Evolutionary conservation across 2,113 vertebrate species (phyloP).

Genomic region (Plecturocebus donacophilus): DNA sequence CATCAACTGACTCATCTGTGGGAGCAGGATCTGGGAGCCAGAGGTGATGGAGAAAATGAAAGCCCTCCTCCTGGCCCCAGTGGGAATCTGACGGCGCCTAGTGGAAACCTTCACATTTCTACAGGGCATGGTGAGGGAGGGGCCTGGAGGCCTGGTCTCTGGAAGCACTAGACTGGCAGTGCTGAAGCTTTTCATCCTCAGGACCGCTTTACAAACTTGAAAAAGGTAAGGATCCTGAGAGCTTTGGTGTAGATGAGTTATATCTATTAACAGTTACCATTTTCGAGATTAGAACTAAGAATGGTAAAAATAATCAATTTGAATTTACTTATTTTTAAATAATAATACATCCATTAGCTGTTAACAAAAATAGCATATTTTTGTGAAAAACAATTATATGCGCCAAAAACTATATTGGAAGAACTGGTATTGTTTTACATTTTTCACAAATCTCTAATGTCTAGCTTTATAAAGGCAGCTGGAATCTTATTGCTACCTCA

Average conservation of each 20-base stretch:
- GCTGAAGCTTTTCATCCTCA: not conserved
- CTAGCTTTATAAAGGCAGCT: not conserved
- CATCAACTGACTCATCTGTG: not conserved
- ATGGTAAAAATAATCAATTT: not conserved
- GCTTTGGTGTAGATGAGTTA: not conserved
- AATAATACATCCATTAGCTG: no score
- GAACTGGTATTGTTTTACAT: not conserved
- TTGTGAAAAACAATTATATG: not conserved
- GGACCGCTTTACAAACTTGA: not conserved
- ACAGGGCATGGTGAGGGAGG: rapidly evolving
- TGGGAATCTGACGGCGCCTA: no score
- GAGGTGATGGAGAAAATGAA: not conserved
- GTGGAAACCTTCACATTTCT: not conserved
- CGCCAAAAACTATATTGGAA: not conserved
- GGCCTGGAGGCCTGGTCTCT: not conserved
- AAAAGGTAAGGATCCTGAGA: not conserved
- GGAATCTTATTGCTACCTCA: not conserved
- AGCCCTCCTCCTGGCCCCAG: not conserved
- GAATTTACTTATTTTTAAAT: not conserved
- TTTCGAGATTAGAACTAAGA: not conserved
- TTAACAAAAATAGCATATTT: not conserved
- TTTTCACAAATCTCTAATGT: not conserved
- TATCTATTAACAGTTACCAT: not conserved
- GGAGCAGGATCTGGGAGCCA: not conserved
- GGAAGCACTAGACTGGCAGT: no score